Evolutionary conservation across 2,888 invertebrate genomes (phyloP).

Genomic region (Chymomyza amoena): DNA sequence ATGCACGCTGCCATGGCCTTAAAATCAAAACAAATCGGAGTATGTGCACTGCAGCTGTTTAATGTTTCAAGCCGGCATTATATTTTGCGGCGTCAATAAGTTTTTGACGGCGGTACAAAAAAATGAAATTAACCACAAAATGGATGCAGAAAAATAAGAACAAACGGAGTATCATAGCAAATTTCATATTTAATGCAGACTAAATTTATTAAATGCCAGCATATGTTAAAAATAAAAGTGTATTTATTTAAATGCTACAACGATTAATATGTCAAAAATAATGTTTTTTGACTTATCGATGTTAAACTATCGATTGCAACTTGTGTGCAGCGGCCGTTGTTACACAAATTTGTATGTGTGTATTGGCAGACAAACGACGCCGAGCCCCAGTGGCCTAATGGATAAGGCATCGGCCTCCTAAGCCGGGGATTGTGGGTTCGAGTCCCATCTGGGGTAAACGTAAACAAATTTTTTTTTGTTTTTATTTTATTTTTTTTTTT

Average conservation of each 20-base stretch:
- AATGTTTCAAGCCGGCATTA: not conserved
- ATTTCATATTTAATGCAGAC: slow-evolving; percentile 7
- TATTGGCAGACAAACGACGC: not conserved
- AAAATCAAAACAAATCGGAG: slow-evolving; percentile 2
- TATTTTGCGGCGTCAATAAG: not conserved
- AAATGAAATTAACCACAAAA: slow-evolving; percentile 29
- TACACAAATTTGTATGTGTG: not conserved
- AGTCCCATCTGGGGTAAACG: slow-evolving; percentile 20
- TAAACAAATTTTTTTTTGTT: not conserved
- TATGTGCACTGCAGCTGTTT: slow-evolving; percentile 34
- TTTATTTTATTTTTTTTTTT: not conserved
- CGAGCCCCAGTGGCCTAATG: slow-evolving; percentile 22
- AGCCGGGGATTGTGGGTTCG: slow-evolving; percentile 25
- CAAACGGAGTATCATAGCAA: slow-evolving; percentile 6
- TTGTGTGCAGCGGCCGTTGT: not conserved
- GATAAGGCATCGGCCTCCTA: slow-evolving; percentile 25
- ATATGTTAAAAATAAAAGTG: not conserved
- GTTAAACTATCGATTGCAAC: too few relatives aligned
- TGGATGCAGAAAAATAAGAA: slow-evolving; percentile 27
- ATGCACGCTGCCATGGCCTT: slow-evolving; percentile 54
- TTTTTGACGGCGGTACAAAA: slow-evolving; percentile 23
- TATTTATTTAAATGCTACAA: not conserved
- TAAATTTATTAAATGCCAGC: not conserved
- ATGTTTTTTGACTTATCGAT: too few relatives aligned
- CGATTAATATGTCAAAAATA: not conserved